A percentile compares a stretch with the other conserved stretches of the same genome.
phyloP scores from a whole-genome alignment of 2,113 vertebrate species.

The Castor canadensis region DNA sequence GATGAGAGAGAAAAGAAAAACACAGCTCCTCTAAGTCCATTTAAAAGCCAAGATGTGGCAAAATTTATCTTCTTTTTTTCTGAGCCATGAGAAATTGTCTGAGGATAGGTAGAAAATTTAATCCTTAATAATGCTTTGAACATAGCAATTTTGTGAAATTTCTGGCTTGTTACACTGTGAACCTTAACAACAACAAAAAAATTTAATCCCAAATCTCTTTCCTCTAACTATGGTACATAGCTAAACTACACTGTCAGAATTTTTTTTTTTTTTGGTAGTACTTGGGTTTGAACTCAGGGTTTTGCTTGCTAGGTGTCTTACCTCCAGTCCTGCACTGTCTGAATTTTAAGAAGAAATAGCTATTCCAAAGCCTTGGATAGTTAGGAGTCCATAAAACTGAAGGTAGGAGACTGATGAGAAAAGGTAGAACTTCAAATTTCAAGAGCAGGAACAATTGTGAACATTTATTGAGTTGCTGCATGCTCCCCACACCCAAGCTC shows the following conservation, averaged over 20 bases:
- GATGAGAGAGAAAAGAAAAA: neutral
- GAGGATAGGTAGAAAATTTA: neutral
- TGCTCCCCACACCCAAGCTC: neutral
- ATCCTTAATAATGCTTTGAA: neutral
- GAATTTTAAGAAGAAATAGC: neutral
- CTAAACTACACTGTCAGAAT: neutral
- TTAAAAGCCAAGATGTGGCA: neutral
- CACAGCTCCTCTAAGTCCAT: neutral
- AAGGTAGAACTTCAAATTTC: neutral
- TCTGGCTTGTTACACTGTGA: neutral
- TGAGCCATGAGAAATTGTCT: neutral
- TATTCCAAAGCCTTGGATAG: neutral
- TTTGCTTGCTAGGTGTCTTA: too few species aligned
- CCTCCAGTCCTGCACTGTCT: neutral
- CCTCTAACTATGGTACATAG: neutral
- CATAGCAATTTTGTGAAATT: neutral
- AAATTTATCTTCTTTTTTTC: neutral
- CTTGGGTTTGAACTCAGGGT: too few species aligned
- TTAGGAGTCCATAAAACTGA: neutral
- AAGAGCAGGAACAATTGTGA: neutral
- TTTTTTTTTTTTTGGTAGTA: too few species aligned
- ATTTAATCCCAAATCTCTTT: neutral
- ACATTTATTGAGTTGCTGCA: fast-evolving
- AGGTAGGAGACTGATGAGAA: neutral
- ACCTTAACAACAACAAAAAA: neutral